A percentile compares a stretch with the other conserved stretches of the same genome.
Conservation (phyloP, 2,888 invertebrate species). For the Seladonia tumulorum region DNA sequence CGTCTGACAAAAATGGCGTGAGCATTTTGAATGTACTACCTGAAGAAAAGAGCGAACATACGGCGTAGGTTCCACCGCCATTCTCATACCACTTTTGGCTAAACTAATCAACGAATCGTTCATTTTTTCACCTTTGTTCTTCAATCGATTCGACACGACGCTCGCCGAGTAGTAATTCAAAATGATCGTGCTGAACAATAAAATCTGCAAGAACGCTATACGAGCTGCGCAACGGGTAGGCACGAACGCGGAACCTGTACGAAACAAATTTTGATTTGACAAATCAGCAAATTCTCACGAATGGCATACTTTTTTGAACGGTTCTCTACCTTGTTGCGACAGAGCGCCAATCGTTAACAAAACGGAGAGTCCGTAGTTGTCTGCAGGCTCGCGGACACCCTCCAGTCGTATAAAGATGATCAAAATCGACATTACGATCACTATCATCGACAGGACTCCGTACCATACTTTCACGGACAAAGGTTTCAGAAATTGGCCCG, state of each 20-base stretch:
- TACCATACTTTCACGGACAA: constrained; percentile 73
- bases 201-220: constrained; percentile 75
- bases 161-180: constrained; percentile 80
- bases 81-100: constrained; percentile 66
- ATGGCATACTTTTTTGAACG: neutral
- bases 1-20: neutral
- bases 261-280: neutral
- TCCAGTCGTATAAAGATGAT: constrained; percentile 66
- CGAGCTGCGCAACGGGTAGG: constrained; percentile 74
- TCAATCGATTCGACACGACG: constrained; percentile 78
- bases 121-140: constrained; percentile 76
- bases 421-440: constrained; percentile 57
- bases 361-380: constrained; percentile 67
- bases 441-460: constrained; percentile 60
- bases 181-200: constrained; percentile 76
- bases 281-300: neutral
- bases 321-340: constrained; percentile 74
- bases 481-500: constrained; percentile 72
- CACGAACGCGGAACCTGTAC: constrained; percentile 73
- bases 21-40: constrained; percentile 44
- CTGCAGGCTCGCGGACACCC: constrained; percentile 55
- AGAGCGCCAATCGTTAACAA: constrained; percentile 72
- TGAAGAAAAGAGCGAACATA: constrained; percentile 72
- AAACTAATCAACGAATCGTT: constrained; percentile 78
- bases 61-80: constrained; percentile 73